A percentile compares a stretch with the other conserved stretches of the same genome.
Evolutionary conservation across 2,888 invertebrate species (phyloP).

Genomic region (Campoplex capitator): DNA sequence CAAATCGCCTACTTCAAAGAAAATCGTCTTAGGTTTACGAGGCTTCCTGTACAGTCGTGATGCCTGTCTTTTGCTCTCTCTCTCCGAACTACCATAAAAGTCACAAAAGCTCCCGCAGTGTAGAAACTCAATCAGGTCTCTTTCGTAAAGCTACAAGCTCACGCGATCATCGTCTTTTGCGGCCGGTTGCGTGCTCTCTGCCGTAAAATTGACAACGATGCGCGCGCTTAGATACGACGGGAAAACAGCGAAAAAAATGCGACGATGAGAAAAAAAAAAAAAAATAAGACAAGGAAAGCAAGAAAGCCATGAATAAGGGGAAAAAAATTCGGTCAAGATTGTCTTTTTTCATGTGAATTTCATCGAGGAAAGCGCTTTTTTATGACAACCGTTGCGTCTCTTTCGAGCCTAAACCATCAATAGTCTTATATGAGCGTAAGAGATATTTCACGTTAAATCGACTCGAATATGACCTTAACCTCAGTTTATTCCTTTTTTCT

Average conservation of each 20-base stretch:
- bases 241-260: not conserved
- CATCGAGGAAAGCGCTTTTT: conserved; percentile 46
- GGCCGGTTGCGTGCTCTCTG: conserved; percentile 37
- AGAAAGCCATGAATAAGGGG: not conserved
- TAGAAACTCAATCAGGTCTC: conserved; percentile 43
- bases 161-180: conserved; percentile 39
- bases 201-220: conserved; percentile 49
- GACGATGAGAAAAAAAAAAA: not conserved
- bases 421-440: not conserved
- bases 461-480: no score
- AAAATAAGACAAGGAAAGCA: not conserved
- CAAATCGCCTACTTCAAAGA: not conserved
- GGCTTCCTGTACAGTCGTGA: not conserved
- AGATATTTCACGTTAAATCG: no score
- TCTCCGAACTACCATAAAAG: conserved; percentile 7
- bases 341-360: conserved; percentile 35
- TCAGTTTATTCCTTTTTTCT: not conserved
- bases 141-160: conserved; percentile 41
- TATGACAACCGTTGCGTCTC: conserved; percentile 21
- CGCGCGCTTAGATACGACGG: conserved; percentile 32
- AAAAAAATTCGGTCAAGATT: conserved; percentile 7
- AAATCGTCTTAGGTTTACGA: conserved; percentile 10
- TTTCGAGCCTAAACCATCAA: not conserved
- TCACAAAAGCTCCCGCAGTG: conserved; percentile 28
- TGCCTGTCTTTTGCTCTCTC: conserved; percentile 1